phyloP scores from a whole-genome alignment of 2,888 invertebrate genomes.

The Ornithoptera priamus region DNA sequence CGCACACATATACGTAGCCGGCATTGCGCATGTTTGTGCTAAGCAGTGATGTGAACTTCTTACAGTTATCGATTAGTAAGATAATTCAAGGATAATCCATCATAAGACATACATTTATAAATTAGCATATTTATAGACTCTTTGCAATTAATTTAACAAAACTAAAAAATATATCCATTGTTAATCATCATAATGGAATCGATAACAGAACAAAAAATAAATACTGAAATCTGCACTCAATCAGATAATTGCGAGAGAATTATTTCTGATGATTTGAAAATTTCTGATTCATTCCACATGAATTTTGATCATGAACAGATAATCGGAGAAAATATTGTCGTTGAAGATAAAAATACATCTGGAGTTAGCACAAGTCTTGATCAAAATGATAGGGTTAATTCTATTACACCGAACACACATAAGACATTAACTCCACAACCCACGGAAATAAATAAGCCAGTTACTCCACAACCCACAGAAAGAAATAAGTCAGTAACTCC shows the following conservation, averaged over 20 bases:
- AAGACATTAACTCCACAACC: slow-evolving; percentile 38
- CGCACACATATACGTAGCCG: slow-evolving; percentile 49
- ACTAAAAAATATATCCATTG: slow-evolving; percentile 10
- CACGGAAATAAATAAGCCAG: slow-evolving; percentile 20
- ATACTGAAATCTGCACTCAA: slow-evolving; percentile 41
- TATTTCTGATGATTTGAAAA: slow-evolving; percentile 58
- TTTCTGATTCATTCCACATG: slow-evolving; percentile 68
- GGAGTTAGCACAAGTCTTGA: slow-evolving; percentile 41
- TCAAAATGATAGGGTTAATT: not conserved
- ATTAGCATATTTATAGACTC: slow-evolving; percentile 23
- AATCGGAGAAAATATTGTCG: slow-evolving; percentile 70
- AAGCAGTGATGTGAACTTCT: slow-evolving; percentile 70
- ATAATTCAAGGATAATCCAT: slow-evolving; percentile 68
- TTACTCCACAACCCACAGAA: slow-evolving; percentile 35
- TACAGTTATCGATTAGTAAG: slow-evolving; percentile 74
- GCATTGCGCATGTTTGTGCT: slow-evolving; percentile 60
- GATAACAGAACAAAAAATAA: slow-evolving; percentile 39
- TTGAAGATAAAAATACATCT: slow-evolving; percentile 52
- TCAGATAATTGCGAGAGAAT: slow-evolving; percentile 57
- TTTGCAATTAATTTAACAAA: slow-evolving; percentile 25
- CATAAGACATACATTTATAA: slow-evolving; percentile 36
- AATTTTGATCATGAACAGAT: slow-evolving; percentile 62
- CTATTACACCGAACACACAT: slow-evolving; percentile 44
- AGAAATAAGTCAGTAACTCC: slow-evolving; percentile 34
- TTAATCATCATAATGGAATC: slow-evolving; percentile 28